Conservation (phyloP, 2,888 invertebrate species). For the Cheilosia pagana region DNA sequence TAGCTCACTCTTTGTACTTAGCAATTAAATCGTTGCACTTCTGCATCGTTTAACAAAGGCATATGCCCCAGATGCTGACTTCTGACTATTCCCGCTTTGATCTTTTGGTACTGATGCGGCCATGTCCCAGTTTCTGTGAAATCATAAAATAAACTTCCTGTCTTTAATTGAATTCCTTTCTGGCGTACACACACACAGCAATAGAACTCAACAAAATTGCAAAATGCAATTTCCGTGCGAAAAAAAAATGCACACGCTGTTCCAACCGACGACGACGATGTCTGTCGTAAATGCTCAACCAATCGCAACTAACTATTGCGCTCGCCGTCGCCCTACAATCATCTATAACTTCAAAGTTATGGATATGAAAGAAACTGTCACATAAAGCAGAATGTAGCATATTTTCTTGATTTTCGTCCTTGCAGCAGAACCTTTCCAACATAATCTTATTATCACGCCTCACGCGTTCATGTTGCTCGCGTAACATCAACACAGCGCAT, state of each 20-base stretch:
- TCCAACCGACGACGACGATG: not conserved
- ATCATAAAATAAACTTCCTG: constrained; percentile 59
- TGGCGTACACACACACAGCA: not conserved
- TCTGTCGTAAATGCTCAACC: constrained; percentile 56
- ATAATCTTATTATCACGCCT: constrained; percentile 66
- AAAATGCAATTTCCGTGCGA: constrained; percentile 61
- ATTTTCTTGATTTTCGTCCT: constrained; percentile 38
- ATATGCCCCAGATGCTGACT: not conserved
- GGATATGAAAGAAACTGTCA: not conserved
- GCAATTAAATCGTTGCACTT: too few relatives aligned
- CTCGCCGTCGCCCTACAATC: not conserved
- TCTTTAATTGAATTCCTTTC: constrained; percentile 49
- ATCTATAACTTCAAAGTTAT: not conserved
- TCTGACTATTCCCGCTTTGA: not conserved
- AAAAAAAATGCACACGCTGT: constrained; percentile 34
- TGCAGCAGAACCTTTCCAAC: not conserved
- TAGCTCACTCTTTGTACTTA: too few relatives aligned
- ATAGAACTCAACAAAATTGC: constrained; percentile 24
- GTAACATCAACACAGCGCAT: constrained; percentile 37
- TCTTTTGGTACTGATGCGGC: not conserved
- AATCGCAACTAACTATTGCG: constrained; percentile 46
- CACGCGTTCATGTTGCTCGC: constrained; percentile 53
- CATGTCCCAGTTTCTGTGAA: constrained; percentile 32
- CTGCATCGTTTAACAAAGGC: not conserved
- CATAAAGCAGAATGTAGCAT: not conserved